Evolutionary conservation across 2,797 vertebrate species (phyloP).

Genomic region (Microcaecilia unicolor): DNA sequence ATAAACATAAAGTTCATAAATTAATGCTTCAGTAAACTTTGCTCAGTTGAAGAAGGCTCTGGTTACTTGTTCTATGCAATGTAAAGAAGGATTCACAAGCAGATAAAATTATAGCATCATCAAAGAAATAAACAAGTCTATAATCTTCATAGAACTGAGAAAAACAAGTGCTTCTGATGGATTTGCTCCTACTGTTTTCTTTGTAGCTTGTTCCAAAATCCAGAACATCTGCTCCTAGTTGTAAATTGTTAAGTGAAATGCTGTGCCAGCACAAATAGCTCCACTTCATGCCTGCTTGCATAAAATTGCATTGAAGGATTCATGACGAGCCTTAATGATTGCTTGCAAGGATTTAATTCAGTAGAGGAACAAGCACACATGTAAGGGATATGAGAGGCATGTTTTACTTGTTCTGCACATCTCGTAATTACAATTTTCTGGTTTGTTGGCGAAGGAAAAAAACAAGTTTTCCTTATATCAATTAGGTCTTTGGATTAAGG

Average conservation of each 20-base stretch:
- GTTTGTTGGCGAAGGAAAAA: too few relatives aligned
- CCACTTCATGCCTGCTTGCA: slow-evolving; percentile 90
- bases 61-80: slow-evolving; percentile 40
- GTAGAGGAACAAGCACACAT: slow-evolving; percentile 53
- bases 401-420: not conserved
- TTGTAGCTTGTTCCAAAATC: slow-evolving; percentile 53
- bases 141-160: slow-evolving; percentile 35
- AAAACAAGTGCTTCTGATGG: slow-evolving; percentile 28
- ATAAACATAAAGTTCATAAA: slow-evolving; percentile 28
- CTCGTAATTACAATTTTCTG: too few relatives aligned
- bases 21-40: slow-evolving; percentile 25
- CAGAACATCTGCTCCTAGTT: slow-evolving; percentile 85
- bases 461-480: too few relatives aligned
- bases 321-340: slow-evolving; percentile 78
- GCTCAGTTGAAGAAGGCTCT: slow-evolving; percentile 32
- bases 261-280: slow-evolving; percentile 92
- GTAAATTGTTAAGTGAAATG: slow-evolving; percentile 79
- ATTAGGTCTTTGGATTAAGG: too few relatives aligned
- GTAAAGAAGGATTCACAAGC: slow-evolving; percentile 36
- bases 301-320: slow-evolving; percentile 96
- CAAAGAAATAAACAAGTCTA: slow-evolving; percentile 56
- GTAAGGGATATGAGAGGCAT: too few relatives aligned
- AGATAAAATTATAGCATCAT: slow-evolving; percentile 52
- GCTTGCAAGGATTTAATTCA: slow-evolving; percentile 65
- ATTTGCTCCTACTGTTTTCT: slow-evolving; percentile 48